phyloP scores from a whole-genome alignment of 2,797 vertebrate genomes.

The Muscicapa striata region DNA sequence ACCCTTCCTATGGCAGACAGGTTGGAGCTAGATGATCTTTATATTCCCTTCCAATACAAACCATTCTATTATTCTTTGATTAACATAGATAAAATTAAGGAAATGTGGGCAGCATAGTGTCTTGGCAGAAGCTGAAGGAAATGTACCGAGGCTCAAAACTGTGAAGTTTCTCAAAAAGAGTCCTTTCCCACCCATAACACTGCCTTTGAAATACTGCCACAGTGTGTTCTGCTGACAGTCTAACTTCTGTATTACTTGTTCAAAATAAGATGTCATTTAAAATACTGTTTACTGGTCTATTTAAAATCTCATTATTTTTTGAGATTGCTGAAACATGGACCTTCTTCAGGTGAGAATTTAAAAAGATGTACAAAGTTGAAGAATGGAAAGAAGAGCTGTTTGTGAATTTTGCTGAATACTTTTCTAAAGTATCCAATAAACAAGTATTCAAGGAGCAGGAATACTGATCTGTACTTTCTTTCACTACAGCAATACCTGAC shows the following conservation, averaged over 20 bases:
- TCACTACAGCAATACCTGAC: background rate
- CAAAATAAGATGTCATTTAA: background rate
- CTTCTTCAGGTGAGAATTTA: background rate
- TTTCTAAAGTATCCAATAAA: background rate
- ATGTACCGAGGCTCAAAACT: background rate
- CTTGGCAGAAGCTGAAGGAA: background rate
- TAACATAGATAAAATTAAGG: background rate
- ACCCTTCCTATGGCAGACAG: background rate
- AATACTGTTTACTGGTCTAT: background rate
- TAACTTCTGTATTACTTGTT: background rate
- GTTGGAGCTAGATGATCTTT: background rate
- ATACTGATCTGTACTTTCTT: background rate
- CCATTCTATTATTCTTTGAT: background rate
- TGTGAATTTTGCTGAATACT: background rate
- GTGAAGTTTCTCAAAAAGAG: background rate
- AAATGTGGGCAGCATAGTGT: background rate
- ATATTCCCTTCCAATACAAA: background rate
- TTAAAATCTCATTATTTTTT: background rate
- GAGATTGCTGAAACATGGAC: background rate
- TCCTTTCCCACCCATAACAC: background rate
- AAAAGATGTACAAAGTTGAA: background rate
- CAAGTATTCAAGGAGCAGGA: background rate
- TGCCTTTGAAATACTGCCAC: background rate
- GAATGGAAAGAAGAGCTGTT: background rate
- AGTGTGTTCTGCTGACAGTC: background rate